Base-by-base conservation (phyloP, 1,140 invertebrate genomes). In the Arion vulgaris region DNA sequence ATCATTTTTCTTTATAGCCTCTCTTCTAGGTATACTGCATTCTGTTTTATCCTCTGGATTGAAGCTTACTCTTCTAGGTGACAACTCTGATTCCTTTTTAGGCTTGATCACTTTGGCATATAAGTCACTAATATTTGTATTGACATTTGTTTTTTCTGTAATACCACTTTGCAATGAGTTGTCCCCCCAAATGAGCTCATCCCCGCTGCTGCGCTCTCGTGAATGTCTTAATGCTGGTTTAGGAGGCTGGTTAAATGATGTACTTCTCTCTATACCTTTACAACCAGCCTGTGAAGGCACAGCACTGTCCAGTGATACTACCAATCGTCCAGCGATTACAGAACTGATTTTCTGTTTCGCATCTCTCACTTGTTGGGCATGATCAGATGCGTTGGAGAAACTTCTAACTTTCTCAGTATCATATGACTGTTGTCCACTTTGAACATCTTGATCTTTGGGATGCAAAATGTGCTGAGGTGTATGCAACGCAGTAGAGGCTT, bases 31-130 rank as follows among this genome's bases (percentile, higher is more conserved):
- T 32, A 66, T 80, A 39, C 26, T 28, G 23, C 45, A 49, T 4
- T 36, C 26, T 39, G 4, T 17, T 41, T 71, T 80, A 34, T 51
- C 26, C 26, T 69, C 36, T 4, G 32, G n/a, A 32, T 5, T 66
- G 62, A 51, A 80, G n/a, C n/a, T 7, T 23, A 51, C 41, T 28
- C 9, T 66, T 19, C n/a, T 69, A 15, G 38, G 38, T 4, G n/a
- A 7, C 15, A 1, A 28, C 5, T 53, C 53, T 7, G 26, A n/a
- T 26, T 81, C 45, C 34, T 81, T 81, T 49, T 45, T 39, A 13
- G 62, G 62, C 41, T 74, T 81, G 51, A 57, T 81, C 41, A 81
- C 49, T 78, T 78, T 83, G 32, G 74, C 49, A 39, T 71, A 71
- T 38, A 38, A 32, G 17, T 71, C 81, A 72, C 73, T 19, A 38